phyloP scores from a whole-genome alignment of 2,113 vertebrate species.

The Natator depressus region DNA sequence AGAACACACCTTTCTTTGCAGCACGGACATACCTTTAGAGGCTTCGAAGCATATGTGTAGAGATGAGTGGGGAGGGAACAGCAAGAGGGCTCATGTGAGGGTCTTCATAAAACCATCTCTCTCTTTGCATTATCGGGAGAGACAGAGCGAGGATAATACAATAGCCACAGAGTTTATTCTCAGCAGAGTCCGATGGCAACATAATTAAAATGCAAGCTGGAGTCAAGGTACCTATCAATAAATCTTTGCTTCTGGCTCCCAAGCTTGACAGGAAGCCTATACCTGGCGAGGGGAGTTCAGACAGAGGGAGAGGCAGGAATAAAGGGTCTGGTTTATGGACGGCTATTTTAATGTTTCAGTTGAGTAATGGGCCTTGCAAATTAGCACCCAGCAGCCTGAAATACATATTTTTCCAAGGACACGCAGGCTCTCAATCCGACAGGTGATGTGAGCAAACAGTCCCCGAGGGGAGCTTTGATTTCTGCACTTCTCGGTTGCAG shows the following conservation, averaged over 20 bases:
- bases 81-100: accelerated
- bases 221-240: slow-evolving; percentile 70
- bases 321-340: slow-evolving; percentile 65
- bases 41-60: accelerated
- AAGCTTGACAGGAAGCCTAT: slow-evolving; percentile 78
- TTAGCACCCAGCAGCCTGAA: slow-evolving; percentile 77
- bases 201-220: slow-evolving; percentile 69
- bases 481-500: slow-evolving; percentile 45
- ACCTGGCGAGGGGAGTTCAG: slow-evolving; percentile 38
- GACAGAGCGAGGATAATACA: background rate
- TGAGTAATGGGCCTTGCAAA: slow-evolving; percentile 86
- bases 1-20: background rate
- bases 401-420: slow-evolving; percentile 82
- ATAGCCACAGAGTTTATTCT: slow-evolving; percentile 1
- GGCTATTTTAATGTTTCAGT: slow-evolving; percentile 76
- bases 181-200: background rate
- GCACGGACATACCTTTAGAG: background rate
- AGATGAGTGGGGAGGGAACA: accelerated
- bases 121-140: background rate
- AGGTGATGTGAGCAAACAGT: slow-evolving; percentile 70
- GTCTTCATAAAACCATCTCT: accelerated
- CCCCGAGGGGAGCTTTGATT: slow-evolving; percentile 70
- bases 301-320: slow-evolving; percentile 57
- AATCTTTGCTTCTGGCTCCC: slow-evolving; percentile 78
- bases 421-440: slow-evolving; percentile 66